Conservation (phyloP, 1,140 invertebrate genomes). For the Pissodes strobi region DNA sequence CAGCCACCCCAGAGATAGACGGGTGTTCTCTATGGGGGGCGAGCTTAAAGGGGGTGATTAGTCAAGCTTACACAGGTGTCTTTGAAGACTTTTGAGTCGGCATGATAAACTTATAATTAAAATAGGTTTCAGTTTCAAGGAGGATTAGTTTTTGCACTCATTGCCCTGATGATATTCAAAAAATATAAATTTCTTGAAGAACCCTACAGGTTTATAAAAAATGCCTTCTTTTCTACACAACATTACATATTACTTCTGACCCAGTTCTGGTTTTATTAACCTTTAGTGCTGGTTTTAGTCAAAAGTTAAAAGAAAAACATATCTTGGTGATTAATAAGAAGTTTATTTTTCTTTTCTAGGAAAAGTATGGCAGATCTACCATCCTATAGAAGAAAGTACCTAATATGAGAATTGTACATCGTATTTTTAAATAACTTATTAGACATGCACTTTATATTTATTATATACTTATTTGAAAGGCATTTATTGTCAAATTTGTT, state of each 20-base stretch:
- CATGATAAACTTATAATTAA: too few relatives aligned
- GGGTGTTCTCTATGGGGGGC: constrained; percentile 4
- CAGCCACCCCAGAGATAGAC: constrained; percentile 21
- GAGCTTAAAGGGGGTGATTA: constrained; percentile 48
- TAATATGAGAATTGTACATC: neutral
- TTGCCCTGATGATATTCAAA: too few relatives aligned
- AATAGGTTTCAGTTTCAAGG: too few relatives aligned
- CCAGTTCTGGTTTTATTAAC: neutral
- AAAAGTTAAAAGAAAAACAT: too few relatives aligned
- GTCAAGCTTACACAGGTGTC: constrained; percentile 31
- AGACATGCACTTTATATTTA: constrained; percentile 19
- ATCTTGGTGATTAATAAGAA: neutral
- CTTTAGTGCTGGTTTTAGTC: too few relatives aligned
- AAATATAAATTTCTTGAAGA: too few relatives aligned
- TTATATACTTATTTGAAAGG: constrained; percentile 11
- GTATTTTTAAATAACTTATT: constrained; percentile 13
- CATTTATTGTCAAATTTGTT: constrained; percentile 36
- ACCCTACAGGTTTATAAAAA: too few relatives aligned
- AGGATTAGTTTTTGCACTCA: too few relatives aligned
- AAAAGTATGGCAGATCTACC: neutral
- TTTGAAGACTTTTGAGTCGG: too few relatives aligned
- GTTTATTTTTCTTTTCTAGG: neutral
- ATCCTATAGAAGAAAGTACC: neutral
- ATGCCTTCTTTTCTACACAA: too few relatives aligned
- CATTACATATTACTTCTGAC: neutral